phyloP scores from a whole-genome alignment of 2,797 vertebrate genomes.

The Picus viridis region DNA sequence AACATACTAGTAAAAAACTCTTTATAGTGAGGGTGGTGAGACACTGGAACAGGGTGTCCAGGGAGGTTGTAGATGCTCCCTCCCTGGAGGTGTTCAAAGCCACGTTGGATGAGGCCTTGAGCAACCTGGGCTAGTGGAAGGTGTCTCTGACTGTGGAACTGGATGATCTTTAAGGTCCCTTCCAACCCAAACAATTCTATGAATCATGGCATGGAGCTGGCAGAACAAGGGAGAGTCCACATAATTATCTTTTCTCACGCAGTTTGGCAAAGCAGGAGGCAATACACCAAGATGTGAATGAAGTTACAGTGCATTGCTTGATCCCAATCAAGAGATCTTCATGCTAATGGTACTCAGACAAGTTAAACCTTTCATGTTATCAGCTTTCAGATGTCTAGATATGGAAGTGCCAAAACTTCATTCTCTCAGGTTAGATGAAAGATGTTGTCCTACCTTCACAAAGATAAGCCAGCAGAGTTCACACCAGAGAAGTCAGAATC shows the following conservation, averaged over 20 bases:
- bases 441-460: background rate
- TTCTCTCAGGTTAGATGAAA: background rate
- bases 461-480: slow-evolving; percentile 7
- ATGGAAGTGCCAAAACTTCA: background rate
- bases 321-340: background rate
- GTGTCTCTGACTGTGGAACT: too few species aligned
- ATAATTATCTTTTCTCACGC: background rate
- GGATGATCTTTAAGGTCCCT: too few species aligned
- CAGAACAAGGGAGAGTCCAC: background rate
- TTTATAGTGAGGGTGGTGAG: too few species aligned
- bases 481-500: background rate
- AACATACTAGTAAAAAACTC: too few species aligned
- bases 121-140: too few species aligned
- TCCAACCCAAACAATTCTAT: too few species aligned
- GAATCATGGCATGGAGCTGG: background rate
- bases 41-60: too few species aligned
- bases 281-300: background rate
- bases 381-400: background rate
- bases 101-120: too few species aligned
- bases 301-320: background rate
- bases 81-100: too few species aligned
- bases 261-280: background rate
- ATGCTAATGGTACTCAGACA: background rate
- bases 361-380: background rate
- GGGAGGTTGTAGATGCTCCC: too few species aligned